Conservation (phyloP, 64 coral and sea anemone genomes). For the Trachythela sp. region DNA sequence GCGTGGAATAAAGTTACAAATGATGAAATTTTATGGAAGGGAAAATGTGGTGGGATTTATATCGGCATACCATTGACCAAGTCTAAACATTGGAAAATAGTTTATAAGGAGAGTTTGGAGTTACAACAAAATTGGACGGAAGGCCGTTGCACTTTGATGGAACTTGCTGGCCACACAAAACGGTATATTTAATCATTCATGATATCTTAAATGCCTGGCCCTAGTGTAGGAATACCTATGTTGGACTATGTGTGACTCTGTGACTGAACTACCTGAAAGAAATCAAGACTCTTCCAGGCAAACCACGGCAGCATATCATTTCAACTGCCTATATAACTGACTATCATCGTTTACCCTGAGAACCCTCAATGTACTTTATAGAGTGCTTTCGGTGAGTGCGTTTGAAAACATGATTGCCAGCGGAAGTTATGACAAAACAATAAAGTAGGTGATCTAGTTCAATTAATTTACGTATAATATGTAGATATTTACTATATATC, state of each 20-base stretch:
- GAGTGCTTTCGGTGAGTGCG: slow-evolving; percentile 71
- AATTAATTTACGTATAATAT: no score
- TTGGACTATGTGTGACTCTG: no score
- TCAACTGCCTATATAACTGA: no score
- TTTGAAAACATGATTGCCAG: slow-evolving; percentile 79
- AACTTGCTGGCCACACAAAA: slow-evolving; percentile 74
- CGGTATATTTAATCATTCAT: slow-evolving; percentile 33
- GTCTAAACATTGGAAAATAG: slow-evolving; percentile 71
- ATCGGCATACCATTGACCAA: slow-evolving; percentile 71
- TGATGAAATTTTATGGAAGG: slow-evolving; percentile 80
- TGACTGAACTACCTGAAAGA: no score
- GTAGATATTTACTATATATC: no score
- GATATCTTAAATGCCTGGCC: background rate
- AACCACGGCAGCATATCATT: no score
- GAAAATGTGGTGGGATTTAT: slow-evolving; percentile 74
- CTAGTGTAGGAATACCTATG: no score
- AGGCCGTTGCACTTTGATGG: slow-evolving; percentile 70
- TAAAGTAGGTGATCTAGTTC: slow-evolving; percentile 56
- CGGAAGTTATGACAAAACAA: slow-evolving; percentile 82
- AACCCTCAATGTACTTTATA: background rate
- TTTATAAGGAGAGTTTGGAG: slow-evolving; percentile 77
- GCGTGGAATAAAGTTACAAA: slow-evolving; percentile 65
- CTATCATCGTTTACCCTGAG: background rate
- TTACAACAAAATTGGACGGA: slow-evolving; percentile 83
- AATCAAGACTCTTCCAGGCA: no score